Evolutionary conservation across 2,888 invertebrate species (phyloP), one percentile per base, ranked within the genome.

Genomic region (Thysanoteuthis rhombus): DNA sequence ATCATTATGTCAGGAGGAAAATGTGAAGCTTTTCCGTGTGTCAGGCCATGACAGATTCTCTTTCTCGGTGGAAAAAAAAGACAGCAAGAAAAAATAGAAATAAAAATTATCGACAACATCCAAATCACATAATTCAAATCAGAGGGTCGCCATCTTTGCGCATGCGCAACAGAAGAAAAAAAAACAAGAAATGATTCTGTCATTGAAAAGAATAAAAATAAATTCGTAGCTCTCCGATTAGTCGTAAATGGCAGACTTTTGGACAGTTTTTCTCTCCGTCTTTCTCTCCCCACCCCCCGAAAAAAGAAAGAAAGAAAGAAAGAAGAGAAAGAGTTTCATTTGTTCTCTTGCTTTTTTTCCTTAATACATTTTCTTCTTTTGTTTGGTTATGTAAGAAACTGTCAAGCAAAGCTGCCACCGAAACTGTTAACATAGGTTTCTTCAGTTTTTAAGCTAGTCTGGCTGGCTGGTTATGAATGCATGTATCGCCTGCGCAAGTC

Each of bases 111-210:
- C n/a, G n/a, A 4, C 16, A n/a, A n/a, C n/a, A 75, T n/a, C 75
- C 75, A 75, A 75, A 75, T 75, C 75, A 36, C 12, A 75, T 75
- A 75, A 75, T n/a, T 75, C n/a, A 36, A n/a, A 75, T 75, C 75
- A 75, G 75, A 75, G 75, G 75, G 75, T 75, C 75, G 75, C 75
- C 75, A 75, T 75, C 75, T 75, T 75, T 75, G 75, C n/a, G n/a
- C 75, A 75, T 75, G 75, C 75, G 75, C 75, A 75, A n/a, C 12
- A 75, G n/a, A 36, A 75, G 12, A 16, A n/a, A 75, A 75, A 75
- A 75, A n/a, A 12, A 12, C 10, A 58, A 22, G 28, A 28, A 58
- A 28, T 28, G 8, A 32, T 32, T n/a, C 75, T 75, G 75, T 75
- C 75, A 75, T 16, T 75, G 75, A 75, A 75, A 36, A 19, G 75